Base-by-base conservation (phyloP, 2,888 invertebrate genomes). In the Drosophila pseudotalamancana region DNA sequence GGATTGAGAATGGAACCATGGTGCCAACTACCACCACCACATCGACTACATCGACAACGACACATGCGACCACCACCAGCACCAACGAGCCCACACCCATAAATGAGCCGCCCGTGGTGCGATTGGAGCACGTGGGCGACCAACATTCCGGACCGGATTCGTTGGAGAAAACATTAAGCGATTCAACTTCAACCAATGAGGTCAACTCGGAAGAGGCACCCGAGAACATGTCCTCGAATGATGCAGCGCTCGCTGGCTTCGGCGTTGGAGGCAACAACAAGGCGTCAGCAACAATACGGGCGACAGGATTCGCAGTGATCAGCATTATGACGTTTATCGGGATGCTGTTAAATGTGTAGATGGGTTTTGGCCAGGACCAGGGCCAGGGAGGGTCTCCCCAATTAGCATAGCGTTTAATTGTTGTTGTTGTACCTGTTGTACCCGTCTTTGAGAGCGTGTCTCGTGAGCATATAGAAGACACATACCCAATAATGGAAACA, bases 21-120 rank as follows among this genome's bases (percentile, higher is more conserved):
- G 95, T 97, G 16, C 97, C 97, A 1, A 96, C 96, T 9, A 96
- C 93, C 1, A 94, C 94, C 0, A 94, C 94, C 0, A 94, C 94
- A 4, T 93, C 93, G 4, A 94, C 94, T 2, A 93, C 93, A 11
- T 93, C 93, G 6, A 93, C 93, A 2, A 93, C 93, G 6, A 92
- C 93, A 29, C 91, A 92, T 53, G 90, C 92, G 9, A 92, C 93
- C 4, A 93, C 93, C 45, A 90, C 92, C 23, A 92, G 92, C 42
- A 92, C 92, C 18, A 92, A 93, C 43, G 93, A 94, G 27, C 90
- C 91, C 1, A 90, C 91, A 56, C 92, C 93, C 11, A 89, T 90
- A 43, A 81, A 89, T 18, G 91, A 92, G 60, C 92, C 92, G 9
- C 91, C 92, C n/a, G 84, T 91, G 57, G 88, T 91, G n/a, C 79